Base-by-base conservation (phyloP, 2,113 vertebrate genomes). In the Cettia cetti region DNA sequence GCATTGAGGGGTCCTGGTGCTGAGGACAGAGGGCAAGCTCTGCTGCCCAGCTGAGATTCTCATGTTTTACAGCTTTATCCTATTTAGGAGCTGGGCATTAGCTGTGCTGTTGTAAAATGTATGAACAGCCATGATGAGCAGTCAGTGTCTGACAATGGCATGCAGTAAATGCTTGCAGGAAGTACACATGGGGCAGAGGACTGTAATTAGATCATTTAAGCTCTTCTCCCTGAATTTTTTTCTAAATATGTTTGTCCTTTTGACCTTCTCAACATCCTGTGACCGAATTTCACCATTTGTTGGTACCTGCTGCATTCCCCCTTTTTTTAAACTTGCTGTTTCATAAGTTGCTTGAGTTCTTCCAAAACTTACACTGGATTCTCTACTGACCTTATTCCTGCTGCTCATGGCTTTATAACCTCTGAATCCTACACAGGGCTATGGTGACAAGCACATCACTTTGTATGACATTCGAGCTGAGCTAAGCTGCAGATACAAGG, bases 381-480 rank as follows among this genome's bases (percentile, higher is more conserved):
- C 28, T 33, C 22, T 77, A 2, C 13, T 72, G 28, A 3, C n/a
- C 20, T 42, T 15, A 33, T 47, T 45, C 53, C 57, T 74, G 42
- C 30, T 65, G 6, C 54, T 94, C 33, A 63, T 21, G 44, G 19
- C 22, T 80, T 77, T 81, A 2, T 75, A 86, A 92, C 65, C 86
- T 89, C 47, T 86, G 42, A 61, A 90, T 39, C 53, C 80, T 60
- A 8, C 50, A 4, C 93, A 99, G 99, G 99, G 99, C 84, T 99
- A 99, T 0, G 99, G 99, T 50, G 99, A 99, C 98, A 99, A 99
- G 89, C 99, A 99, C 59, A 99, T 99, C 95, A 99, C 99, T 45
- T 85, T 99, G 39, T 99, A 99, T 40, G 99, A 99, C 96, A 99
- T 99, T 92, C 99, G 99, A 74, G 99, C 99, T 3, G 99, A 99